phyloP scores from a whole-genome alignment of 37 sponge, comb jelly and placozoan species.

The Mnemiopsis leidyi region DNA sequence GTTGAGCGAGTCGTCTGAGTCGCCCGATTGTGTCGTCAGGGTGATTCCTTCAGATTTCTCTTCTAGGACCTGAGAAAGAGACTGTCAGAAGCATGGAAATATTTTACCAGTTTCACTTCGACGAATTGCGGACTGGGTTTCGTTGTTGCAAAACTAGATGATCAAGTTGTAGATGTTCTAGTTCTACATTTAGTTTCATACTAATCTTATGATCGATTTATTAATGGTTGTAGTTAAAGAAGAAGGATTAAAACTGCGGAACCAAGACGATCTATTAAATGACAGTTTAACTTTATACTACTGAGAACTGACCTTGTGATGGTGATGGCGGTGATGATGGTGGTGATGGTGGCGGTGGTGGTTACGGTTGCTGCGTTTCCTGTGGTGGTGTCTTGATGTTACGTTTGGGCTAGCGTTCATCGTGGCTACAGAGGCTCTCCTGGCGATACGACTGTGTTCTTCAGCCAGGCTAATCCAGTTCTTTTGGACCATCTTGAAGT shows the following conservation, averaged over 20 bases:
- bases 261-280: too few species aligned
- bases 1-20: neutral
- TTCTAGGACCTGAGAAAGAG: neutral
- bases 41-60: neutral
- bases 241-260: too few species aligned
- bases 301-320: neutral
- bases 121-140: too few species aligned
- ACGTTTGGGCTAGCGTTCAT: neutral
- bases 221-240: too few species aligned
- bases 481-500: constrained; percentile 42
- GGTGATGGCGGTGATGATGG: neutral
- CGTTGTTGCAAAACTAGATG: too few species aligned
- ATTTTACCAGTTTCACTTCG: too few species aligned
- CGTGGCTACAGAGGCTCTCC: constrained; percentile 32
- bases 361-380: constrained; percentile 19
- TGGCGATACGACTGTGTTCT: neutral
- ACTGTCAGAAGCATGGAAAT: too few species aligned
- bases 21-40: neutral
- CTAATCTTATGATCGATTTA: too few species aligned
- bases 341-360: constrained; percentile 39
- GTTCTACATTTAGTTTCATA: too few species aligned
- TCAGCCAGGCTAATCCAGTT: neutral
- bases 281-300: too few species aligned
- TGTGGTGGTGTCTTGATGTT: neutral
- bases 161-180: too few species aligned